phyloP scores from a whole-genome alignment of 2,797 vertebrate species.

The Pantherophis vulpinus region DNA sequence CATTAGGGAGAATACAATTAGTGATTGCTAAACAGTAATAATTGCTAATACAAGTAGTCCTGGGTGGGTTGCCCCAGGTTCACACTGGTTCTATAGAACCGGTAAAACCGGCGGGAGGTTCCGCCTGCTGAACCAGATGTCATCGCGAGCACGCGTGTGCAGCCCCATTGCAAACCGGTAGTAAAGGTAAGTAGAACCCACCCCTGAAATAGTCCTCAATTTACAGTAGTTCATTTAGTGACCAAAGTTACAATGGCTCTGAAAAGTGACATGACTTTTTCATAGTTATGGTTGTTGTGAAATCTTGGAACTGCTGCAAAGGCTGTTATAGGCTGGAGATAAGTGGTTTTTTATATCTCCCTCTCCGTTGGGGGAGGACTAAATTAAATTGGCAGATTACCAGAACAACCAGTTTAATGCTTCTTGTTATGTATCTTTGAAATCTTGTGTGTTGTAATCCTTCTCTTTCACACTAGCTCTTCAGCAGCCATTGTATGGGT shows the following conservation, averaged over 20 bases:
- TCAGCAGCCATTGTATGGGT: not conserved
- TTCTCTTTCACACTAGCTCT: not conserved
- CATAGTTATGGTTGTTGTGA: not conserved
- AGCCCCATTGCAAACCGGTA: no score
- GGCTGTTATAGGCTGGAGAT: not conserved
- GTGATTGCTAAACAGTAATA: not conserved
- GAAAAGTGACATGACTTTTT: no score
- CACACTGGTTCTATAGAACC: no score
- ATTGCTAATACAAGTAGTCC: not conserved
- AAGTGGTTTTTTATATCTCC: not conserved
- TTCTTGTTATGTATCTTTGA: not conserved
- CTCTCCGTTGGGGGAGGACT: not conserved
- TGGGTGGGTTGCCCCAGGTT: no score
- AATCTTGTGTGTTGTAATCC: not conserved
- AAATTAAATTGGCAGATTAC: not conserved
- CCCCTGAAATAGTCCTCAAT: no score
- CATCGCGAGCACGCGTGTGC: no score
- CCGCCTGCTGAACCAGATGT: no score
- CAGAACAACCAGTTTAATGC: not conserved
- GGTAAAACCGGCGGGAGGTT: no score
- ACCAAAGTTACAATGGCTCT: no score
- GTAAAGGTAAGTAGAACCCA: no score
- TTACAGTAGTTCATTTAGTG: no score
- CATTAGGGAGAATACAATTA: not conserved
- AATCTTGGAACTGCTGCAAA: not conserved